phyloP scores from a whole-genome alignment of 2,888 invertebrate genomes.

The Serrognathus titanus region DNA sequence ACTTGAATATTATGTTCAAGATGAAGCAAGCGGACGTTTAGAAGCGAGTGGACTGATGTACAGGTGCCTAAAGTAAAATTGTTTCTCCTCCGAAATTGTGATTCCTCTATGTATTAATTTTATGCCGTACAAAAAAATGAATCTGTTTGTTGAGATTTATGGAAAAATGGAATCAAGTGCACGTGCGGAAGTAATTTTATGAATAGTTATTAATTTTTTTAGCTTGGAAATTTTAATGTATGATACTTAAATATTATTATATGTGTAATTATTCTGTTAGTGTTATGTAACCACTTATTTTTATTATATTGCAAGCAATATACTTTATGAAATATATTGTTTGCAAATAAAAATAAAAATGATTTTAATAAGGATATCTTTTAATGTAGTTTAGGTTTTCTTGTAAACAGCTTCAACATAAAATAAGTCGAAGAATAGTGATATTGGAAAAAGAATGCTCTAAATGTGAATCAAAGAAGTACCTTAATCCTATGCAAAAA shows the following conservation, averaged over 20 bases:
- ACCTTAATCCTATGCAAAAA: too few species aligned
- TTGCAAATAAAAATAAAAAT: background rate
- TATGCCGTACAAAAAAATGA: too few species aligned
- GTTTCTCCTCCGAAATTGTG: slow-evolving; percentile 20
- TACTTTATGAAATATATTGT: background rate
- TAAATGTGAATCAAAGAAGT: too few species aligned
- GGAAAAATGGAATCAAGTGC: slow-evolving; percentile 18
- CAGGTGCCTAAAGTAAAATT: slow-evolving; percentile 25
- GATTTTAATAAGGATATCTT: background rate
- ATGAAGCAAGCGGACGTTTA: slow-evolving; percentile 21
- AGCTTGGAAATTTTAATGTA: slow-evolving; percentile 6
- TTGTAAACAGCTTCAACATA: too few species aligned
- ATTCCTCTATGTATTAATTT: background rate
- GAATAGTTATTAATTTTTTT: slow-evolving; percentile 3
- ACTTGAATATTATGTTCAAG: background rate
- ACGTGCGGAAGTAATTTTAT: slow-evolving; percentile 9
- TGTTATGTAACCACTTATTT: slow-evolving; percentile 7
- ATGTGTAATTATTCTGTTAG: background rate
- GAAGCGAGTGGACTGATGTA: slow-evolving; percentile 27
- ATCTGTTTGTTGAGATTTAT: slow-evolving; percentile 8
- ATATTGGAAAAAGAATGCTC: too few species aligned
- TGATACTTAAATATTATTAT: slow-evolving; percentile 6
- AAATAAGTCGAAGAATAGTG: too few species aligned
- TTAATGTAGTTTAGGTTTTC: too few species aligned
- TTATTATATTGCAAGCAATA: background rate